A percentile compares a stretch with the other conserved stretches of the same genome.
Conservation (phyloP, 2,888 invertebrate species). For the Synergus japonicus region DNA sequence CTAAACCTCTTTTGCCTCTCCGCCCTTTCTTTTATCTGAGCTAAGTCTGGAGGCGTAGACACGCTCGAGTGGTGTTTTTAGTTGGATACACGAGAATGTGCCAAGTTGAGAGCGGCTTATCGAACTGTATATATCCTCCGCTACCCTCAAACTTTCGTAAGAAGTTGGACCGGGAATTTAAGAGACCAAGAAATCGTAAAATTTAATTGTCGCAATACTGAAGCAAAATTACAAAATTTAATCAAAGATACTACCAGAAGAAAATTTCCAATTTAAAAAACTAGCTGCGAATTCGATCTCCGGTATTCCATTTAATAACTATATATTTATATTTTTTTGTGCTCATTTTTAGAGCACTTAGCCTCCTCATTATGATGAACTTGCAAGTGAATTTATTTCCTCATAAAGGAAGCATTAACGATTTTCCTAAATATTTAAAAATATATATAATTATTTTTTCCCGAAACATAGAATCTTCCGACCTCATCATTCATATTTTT, state of each 20-base stretch:
- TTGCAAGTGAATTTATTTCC: no score
- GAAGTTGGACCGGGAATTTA: background rate
- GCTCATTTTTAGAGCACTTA: no score
- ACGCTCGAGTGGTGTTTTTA: constrained; percentile 41
- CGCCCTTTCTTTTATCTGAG: constrained; percentile 9
- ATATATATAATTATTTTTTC: no score
- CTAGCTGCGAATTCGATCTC: no score
- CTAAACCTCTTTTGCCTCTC: constrained; percentile 7
- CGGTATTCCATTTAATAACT: no score
- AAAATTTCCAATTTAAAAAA: no score
- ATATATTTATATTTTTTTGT: no score
- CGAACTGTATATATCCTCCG: background rate
- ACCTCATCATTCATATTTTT: no score
- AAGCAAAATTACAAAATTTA: background rate
- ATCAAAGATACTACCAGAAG: background rate
- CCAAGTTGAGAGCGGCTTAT: constrained; percentile 28
- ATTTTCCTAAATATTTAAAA: no score
- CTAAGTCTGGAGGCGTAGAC: constrained; percentile 11
- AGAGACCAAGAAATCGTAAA: background rate
- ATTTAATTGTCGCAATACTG: background rate
- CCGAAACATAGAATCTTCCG: no score
- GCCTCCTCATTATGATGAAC: no score
- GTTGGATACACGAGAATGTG: constrained; percentile 37
- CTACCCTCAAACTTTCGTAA: background rate
- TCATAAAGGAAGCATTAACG: no score